Conservation (phyloP, 2,797 vertebrate species). For the Pangasius mekongensis region DNA sequence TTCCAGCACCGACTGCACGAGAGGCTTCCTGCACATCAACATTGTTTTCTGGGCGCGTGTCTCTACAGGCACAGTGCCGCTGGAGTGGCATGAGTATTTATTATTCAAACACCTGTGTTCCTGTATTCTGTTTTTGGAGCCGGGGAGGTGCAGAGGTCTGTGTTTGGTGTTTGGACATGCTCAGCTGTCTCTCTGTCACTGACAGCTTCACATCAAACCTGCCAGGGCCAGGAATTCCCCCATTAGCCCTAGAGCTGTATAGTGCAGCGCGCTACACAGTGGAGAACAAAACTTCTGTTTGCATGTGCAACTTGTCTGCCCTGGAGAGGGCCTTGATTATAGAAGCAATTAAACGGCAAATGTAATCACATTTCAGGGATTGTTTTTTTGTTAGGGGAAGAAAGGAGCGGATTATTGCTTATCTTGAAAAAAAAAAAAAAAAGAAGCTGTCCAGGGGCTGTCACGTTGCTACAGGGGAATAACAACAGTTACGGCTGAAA, state of each 20-base stretch:
- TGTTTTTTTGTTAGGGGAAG: conserved; percentile 24
- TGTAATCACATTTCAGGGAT: conserved; percentile 45
- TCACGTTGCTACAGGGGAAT: conserved; percentile 36
- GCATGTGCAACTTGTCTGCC: conserved; percentile 44
- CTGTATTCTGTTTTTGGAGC: conserved; percentile 79
- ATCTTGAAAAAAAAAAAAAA: conserved; percentile 6
- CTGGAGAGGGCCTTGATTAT: conserved; percentile 53
- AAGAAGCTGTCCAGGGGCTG: conserved; percentile 35
- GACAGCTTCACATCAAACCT: conserved; percentile 63
- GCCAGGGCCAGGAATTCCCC: conserved; percentile 57
- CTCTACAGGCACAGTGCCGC: conserved; percentile 63
- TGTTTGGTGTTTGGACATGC: conserved; percentile 71
- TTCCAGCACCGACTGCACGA: conserved; percentile 61
- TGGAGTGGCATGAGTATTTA: conserved; percentile 77
- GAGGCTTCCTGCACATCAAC: conserved; percentile 76
- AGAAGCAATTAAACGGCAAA: conserved; percentile 53
- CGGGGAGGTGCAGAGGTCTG: conserved; percentile 72
- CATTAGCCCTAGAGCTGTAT: conserved; percentile 58
- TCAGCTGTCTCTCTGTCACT: conserved; percentile 67
- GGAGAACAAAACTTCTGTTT: conserved; percentile 57
- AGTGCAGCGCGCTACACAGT: conserved; percentile 37
- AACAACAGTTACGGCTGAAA: conserved; percentile 52
- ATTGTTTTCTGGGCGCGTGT: conserved; percentile 80
- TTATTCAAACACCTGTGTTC: conserved; percentile 84
- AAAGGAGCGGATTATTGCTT: conserved; percentile 44